A percentile compares a stretch with the other conserved stretches of the same genome.
Evolutionary conservation across 2,888 invertebrate genomes (phyloP).

Genomic region (Ariolimax columbianus): DNA sequence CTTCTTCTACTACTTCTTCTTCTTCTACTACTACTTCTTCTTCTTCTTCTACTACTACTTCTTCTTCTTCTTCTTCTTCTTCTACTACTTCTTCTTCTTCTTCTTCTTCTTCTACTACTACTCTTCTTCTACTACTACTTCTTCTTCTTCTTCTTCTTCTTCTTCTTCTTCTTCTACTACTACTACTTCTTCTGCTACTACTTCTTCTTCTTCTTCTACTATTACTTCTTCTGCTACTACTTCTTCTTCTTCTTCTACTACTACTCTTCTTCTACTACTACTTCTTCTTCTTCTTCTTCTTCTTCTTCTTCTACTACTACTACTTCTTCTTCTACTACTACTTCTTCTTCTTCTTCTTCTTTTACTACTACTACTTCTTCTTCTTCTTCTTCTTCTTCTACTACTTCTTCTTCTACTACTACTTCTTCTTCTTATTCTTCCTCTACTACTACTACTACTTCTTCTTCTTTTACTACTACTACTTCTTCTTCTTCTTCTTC

Average conservation of each 20-base stretch:
- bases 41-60: not conserved
- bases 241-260: too few species aligned
- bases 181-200: conserved; percentile 9
- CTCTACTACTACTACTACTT: not conserved
- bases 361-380: not conserved
- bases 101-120: not conserved
- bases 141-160: conserved; percentile 5
- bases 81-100: not conserved
- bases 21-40: not conserved
- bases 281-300: not conserved
- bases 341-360: not conserved
- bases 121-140: not conserved
- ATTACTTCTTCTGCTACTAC: not conserved
- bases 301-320: not conserved
- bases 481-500: not conserved
- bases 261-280: conserved; percentile 5
- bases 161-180: not conserved
- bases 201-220: not conserved
- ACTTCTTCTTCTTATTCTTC: too few species aligned
- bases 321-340: not conserved
- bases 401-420: not conserved
- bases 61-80: not conserved
- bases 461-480: not conserved
- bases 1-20: not conserved
- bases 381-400: not conserved